These are phyloP conservation scores for Mythimna pallens DNA, from an alignment of 2,888 invertebrate genomes.

Conservation along the genomic window DNA sequence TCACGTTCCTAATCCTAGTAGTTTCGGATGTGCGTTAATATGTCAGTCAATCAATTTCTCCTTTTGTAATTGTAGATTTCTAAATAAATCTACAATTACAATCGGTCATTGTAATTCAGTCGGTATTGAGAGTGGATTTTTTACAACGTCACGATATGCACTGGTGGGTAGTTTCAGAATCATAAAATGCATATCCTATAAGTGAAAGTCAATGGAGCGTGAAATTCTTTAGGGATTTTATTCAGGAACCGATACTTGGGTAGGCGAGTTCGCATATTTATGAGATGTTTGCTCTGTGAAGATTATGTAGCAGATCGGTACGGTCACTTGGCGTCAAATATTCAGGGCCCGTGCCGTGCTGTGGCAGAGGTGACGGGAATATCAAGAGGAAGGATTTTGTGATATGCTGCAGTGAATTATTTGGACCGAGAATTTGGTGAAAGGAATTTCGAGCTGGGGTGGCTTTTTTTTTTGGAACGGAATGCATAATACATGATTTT, in stretches of 20 bases:
- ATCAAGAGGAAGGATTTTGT: conserved; percentile 52
- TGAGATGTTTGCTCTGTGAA: conserved; percentile 70
- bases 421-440: conserved; percentile 21
- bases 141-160: conserved; percentile 48
- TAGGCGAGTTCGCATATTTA: conserved; percentile 71
- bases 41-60: no score
- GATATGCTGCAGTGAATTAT: conserved; percentile 44
- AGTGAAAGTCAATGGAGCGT: conserved; percentile 78
- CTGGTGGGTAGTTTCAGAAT: conserved; percentile 38
- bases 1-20: no score
- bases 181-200: conserved; percentile 77
- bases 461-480: background rate
- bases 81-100: no score
- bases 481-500: conserved; percentile 12
- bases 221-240: conserved; percentile 76
- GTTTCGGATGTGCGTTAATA: no score
- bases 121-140: conserved; percentile 29
- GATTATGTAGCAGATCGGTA: conserved; percentile 60
- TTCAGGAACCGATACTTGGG: conserved; percentile 64
- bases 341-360: conserved; percentile 53
- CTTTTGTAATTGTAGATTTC: no score
- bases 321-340: conserved; percentile 66
- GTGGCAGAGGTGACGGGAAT: conserved; percentile 55
- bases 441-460: conserved; percentile 7
- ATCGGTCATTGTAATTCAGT: no score